A percentile compares a stretch with the other conserved stretches of the same genome.
These are phyloP conservation scores for Watsonalla binaria DNA, from an alignment of 2,888 invertebrate genomes.

Conservation along the genomic window DNA sequence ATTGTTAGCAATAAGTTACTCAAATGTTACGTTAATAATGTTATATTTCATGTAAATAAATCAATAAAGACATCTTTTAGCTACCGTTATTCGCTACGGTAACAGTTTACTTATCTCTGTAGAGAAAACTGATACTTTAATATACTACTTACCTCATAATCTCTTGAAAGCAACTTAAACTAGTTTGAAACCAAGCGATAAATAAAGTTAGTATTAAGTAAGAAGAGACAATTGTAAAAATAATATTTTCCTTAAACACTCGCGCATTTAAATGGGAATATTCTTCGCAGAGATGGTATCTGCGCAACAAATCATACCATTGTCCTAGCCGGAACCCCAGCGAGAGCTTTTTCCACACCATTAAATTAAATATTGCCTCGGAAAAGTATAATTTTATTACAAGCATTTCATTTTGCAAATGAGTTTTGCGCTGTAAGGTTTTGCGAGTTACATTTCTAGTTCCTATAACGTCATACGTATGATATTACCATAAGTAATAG, in stretches of 20 bases:
- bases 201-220: slow-evolving; percentile 39
- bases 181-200: slow-evolving; percentile 18
- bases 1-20: too few species aligned
- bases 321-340: slow-evolving; percentile 49
- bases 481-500: too few species aligned
- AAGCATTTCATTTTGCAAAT: slow-evolving; percentile 24
- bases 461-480: too few species aligned
- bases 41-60: too few species aligned
- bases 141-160: too few species aligned
- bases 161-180: too few species aligned
- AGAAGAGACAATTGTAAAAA: slow-evolving; percentile 28
- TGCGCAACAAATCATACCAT: slow-evolving; percentile 66
- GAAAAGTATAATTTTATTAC: slow-evolving; percentile 52
- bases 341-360: slow-evolving; percentile 61
- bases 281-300: slow-evolving; percentile 43
- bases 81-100: too few species aligned
- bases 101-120: too few species aligned
- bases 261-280: slow-evolving; percentile 23
- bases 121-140: too few species aligned
- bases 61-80: too few species aligned
- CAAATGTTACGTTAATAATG: too few species aligned
- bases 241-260: slow-evolving; percentile 34
- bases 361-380: slow-evolving; percentile 66
- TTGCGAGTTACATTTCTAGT: not conserved
- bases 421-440: slow-evolving; percentile 5